Evolutionary conservation across 2,797 vertebrate genomes (phyloP).

Genomic region (Alectoris magna): DNA sequence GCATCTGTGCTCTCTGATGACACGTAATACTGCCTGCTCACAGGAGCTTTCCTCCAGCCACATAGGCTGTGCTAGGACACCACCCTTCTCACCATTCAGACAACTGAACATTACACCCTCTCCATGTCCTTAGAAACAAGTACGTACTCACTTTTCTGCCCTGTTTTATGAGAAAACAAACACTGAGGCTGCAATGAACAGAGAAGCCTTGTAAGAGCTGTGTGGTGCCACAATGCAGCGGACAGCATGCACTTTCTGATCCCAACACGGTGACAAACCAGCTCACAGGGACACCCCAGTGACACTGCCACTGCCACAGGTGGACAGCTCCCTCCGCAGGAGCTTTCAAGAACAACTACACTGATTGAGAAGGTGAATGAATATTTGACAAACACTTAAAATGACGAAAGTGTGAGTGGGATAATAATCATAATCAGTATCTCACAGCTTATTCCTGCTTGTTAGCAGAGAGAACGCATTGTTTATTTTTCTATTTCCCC

Average conservation of each 20-base stretch:
- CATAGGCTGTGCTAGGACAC: fast-evolving
- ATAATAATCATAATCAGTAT: neutral
- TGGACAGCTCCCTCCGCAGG: no score
- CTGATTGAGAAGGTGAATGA: neutral
- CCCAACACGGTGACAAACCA: fast-evolving
- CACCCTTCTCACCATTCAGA: neutral
- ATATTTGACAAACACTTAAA: neutral
- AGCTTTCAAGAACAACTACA: neutral
- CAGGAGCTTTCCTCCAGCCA: neutral
- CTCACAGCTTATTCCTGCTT: neutral
- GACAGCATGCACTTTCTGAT: neutral
- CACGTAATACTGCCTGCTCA: neutral
- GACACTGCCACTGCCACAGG: fast-evolving
- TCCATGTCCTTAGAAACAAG: fast-evolving
- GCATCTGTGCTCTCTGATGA: neutral
- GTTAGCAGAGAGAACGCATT: neutral
- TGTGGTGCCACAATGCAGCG: neutral
- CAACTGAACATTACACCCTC: neutral
- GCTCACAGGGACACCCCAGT: neutral
- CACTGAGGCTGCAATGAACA: neutral
- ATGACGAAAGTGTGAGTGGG: fast-evolving
- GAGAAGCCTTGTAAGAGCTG: neutral
- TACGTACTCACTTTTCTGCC: neutral
- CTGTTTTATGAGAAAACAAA: neutral
- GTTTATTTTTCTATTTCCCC: neutral